Conservation (phyloP, 2,113 vertebrate species). For the Grammomys dolichurus region DNA sequence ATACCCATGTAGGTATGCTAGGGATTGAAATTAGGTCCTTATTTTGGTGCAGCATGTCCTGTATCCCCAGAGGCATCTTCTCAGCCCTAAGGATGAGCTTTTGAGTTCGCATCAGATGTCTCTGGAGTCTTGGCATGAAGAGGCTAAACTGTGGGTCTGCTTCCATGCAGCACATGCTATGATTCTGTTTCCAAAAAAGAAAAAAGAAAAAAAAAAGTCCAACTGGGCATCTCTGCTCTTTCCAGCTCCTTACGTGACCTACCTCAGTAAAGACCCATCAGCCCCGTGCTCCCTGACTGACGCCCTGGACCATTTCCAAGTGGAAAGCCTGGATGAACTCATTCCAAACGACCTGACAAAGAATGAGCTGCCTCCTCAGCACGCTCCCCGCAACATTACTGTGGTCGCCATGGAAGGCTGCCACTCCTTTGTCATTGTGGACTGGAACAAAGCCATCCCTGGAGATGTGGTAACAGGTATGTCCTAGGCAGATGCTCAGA, state of each 20-base stretch:
- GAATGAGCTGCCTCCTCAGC: slow-evolving; percentile 86
- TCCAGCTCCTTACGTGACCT: slow-evolving; percentile 97
- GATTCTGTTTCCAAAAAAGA: neutral
- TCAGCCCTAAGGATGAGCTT: neutral
- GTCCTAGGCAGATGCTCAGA: neutral
- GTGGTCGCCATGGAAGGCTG: slow-evolving; percentile 98
- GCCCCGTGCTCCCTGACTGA: slow-evolving; percentile 97
- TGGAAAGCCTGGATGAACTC: slow-evolving; percentile 93
- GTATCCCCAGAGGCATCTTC: neutral
- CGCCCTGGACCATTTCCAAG: slow-evolving; percentile 97
- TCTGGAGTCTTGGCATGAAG: neutral
- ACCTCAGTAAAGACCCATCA: slow-evolving; percentile 95
- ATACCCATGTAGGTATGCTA: too few species aligned
- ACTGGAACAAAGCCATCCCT: slow-evolving; percentile 93
- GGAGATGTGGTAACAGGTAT: slow-evolving; percentile 97
- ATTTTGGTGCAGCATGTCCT: neutral
- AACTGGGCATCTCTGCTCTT: slow-evolving; percentile 49
- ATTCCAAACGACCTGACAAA: slow-evolving; percentile 90
- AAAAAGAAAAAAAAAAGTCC: neutral
- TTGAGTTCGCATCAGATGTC: neutral
- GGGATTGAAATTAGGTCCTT: neutral
- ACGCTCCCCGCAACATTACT: slow-evolving; percentile 94
- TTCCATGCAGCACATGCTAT: neutral
- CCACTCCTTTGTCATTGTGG: slow-evolving; percentile 98
- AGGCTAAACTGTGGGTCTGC: neutral